Conservation (phyloP, 2,113 vertebrate genomes). For the Oxygymnocypris stewartii region DNA sequence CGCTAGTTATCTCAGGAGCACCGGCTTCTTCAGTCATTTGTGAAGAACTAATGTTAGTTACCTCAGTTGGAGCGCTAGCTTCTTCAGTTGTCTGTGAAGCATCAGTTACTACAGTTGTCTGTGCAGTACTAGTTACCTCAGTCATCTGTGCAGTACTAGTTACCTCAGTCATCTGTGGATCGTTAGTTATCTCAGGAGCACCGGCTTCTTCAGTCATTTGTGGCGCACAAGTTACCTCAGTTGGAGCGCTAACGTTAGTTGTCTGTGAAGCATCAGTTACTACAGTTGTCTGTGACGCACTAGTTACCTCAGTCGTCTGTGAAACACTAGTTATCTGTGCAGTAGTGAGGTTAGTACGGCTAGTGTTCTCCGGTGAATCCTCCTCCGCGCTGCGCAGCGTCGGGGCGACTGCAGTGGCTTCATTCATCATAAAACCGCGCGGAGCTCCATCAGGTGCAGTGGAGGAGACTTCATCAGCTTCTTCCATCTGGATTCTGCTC, state of each 20-base stretch:
- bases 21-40: too few relatives aligned
- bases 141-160: not conserved
- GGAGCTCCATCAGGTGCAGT: slow-evolving; percentile 58
- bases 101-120: not conserved
- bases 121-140: not conserved
- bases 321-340: not conserved
- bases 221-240: not conserved
- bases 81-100: not conserved
- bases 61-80: not conserved
- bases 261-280: not conserved
- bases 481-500: slow-evolving; percentile 70
- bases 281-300: accelerated
- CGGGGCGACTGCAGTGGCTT: not conserved
- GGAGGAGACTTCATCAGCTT: slow-evolving; percentile 70
- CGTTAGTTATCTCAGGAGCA: not conserved
- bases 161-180: accelerated
- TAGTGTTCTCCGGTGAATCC: not conserved
- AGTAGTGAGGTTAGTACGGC: too few relatives aligned
- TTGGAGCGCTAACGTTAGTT: not conserved
- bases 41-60: not conserved
- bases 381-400: not conserved
- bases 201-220: too few relatives aligned
- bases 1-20: not conserved
- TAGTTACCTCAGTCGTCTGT: not conserved
- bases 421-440: not conserved